Conservation (phyloP, 2,888 invertebrate species). For the Galeruca laticollis region DNA sequence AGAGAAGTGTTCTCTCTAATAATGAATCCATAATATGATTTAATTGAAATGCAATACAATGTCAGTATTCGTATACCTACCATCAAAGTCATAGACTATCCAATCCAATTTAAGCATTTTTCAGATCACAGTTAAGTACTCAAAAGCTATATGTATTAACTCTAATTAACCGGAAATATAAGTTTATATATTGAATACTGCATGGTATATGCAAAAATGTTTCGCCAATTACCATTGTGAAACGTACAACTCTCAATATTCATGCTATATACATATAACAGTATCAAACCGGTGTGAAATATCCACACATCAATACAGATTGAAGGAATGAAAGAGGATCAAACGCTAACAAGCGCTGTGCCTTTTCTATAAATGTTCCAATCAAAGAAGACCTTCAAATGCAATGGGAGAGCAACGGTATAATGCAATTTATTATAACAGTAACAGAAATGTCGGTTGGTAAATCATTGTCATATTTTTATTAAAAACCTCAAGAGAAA, state of each 20-base stretch:
- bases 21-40: too few species aligned
- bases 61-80: too few species aligned
- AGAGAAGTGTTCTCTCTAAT: too few species aligned
- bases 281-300: constrained; percentile 17
- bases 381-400: constrained; percentile 54
- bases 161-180: too few species aligned
- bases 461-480: not conserved
- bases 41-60: too few species aligned
- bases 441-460: constrained; percentile 44
- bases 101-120: too few species aligned
- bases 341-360: constrained; percentile 48
- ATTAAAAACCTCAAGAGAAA: not conserved
- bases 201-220: not conserved
- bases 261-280: constrained; percentile 15
- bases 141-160: too few species aligned
- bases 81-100: too few species aligned
- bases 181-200: not conserved
- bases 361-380: constrained; percentile 43
- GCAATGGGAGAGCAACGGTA: constrained; percentile 57
- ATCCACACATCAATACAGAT: constrained; percentile 11
- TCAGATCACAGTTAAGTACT: too few species aligned
- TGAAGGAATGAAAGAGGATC: constrained; percentile 26
- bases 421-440: constrained; percentile 60
- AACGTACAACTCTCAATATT: constrained; percentile 21
- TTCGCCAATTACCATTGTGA: constrained; percentile 21